Evolutionary conservation across 2,888 invertebrate species (phyloP).

Genomic region (Meteorus cinctellus): DNA sequence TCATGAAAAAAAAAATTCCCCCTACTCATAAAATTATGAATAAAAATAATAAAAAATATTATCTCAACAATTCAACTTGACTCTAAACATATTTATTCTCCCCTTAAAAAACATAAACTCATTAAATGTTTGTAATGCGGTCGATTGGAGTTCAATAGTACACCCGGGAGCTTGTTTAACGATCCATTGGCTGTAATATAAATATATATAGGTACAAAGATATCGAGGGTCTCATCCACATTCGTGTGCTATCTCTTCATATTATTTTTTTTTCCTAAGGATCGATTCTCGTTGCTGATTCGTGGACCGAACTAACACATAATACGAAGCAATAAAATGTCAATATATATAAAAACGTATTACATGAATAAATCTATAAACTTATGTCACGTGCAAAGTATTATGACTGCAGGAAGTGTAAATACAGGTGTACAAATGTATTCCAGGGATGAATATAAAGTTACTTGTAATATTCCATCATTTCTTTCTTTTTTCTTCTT

Average conservation of each 20-base stretch:
- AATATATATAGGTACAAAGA: not conserved
- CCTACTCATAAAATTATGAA: too few species aligned
- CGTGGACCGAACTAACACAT: not conserved
- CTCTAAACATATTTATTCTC: too few species aligned
- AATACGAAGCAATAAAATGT: constrained; percentile 1
- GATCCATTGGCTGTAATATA: constrained; percentile 13
- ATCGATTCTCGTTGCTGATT: constrained; percentile 24
- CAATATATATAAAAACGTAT: not conserved
- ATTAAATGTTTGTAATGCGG: constrained; percentile 7
- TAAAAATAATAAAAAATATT: too few species aligned
- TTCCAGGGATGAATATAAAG: not conserved
- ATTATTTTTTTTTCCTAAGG: constrained; percentile 4
- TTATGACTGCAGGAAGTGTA: not conserved
- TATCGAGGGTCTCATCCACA: not conserved
- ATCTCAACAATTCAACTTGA: too few species aligned
- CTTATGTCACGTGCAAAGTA: not conserved
- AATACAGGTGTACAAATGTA: not conserved
- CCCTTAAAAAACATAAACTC: not conserved
- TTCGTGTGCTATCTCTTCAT: not conserved
- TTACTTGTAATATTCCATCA: not conserved
- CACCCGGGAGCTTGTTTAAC: not conserved
- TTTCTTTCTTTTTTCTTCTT: not conserved
- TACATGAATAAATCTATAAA: not conserved
- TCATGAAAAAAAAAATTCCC: too few species aligned
- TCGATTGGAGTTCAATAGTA: constrained; percentile 19